Base-by-base conservation (phyloP, 1,140 invertebrate species). In the Yoshiicerus persimilis region DNA sequence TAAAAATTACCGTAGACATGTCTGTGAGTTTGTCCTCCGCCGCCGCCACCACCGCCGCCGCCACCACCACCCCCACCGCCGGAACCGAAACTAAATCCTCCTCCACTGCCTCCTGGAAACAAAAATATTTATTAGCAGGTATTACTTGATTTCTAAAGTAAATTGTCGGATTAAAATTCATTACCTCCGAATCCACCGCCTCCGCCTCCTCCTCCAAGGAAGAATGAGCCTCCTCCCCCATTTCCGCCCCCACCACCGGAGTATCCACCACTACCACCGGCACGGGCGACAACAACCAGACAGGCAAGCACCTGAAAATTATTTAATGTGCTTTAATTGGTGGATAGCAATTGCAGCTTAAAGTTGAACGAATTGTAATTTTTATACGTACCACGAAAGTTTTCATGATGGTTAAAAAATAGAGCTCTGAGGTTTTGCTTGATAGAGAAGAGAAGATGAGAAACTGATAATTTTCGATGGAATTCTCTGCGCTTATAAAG, bases 261-360 rank as follows among this genome's bases (percentile, higher is more conserved):
- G 25, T 75, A 66, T 25, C 86, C 86, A 23, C 86, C 86, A 10
- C 64, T 32, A 4, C 13, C 11, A 0, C 38, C 87, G 25, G 70
- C 39, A 32, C 16, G 10, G 20, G 87, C 77, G 32, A 62, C 87
- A 20, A 23, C 75, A 5, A 80, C 41, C 3, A 87, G n/a, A 87
- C 36, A 75, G 41, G 77, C 87, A 56, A 87, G 34, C 30, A 87
- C 77, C 87, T 87, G 34, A 32, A 64, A 38, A 84, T n/a, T n/a
- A n/a, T n/a, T n/a, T 56, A 4, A n/a, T 56, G 4, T 56, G 20
- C n/a, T 56, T 5, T n/a, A 56, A 16, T 56, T 1, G 16, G 47
- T 1, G 16, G 47, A n/a, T 2, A 20, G 16, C 16, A 41, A 41
- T 41, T 41, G 39, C n/a, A n/a, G n/a, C n/a, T n/a, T n/a, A 41